Evolutionary conservation across 2,888 invertebrate genomes (phyloP).

Genomic region (Lottia scabra): DNA sequence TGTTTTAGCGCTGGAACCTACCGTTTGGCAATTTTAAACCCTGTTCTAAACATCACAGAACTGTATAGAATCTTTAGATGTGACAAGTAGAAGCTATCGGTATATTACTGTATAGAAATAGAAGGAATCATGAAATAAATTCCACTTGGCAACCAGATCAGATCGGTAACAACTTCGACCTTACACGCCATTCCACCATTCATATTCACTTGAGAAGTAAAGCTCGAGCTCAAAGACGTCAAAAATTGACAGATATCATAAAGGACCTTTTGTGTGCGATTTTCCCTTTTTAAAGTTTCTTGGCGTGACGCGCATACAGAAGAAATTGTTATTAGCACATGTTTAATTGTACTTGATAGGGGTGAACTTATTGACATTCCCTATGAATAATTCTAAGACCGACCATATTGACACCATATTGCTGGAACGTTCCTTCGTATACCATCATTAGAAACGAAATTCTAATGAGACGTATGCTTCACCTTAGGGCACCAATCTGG

Average conservation of each 20-base stretch:
- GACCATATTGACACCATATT: too few species aligned
- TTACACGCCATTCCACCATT: conserved; percentile 4
- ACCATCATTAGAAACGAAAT: too few species aligned
- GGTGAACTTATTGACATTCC: background rate
- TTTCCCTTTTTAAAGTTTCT: background rate
- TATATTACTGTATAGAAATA: background rate
- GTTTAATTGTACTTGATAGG: background rate
- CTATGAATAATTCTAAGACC: background rate
- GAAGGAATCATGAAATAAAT: background rate
- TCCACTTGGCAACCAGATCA: background rate
- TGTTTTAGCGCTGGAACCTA: too few species aligned
- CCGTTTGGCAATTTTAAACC: too few species aligned
- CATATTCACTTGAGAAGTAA: background rate
- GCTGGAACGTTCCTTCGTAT: too few species aligned
- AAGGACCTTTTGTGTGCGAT: background rate
- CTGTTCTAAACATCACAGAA: background rate
- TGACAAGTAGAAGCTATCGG: background rate
- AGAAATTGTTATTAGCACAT: conserved; percentile 1
- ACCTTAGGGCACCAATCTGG: too few species aligned
- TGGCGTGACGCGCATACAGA: conserved; percentile 2
- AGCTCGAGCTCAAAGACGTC: conserved; percentile 1
- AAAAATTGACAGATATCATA: conserved; percentile 6
- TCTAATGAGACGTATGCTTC: too few species aligned
- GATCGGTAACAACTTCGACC: background rate
- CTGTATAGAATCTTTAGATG: background rate